Conservation (phyloP, 1,140 invertebrate species). For the Euura saliciscinereae region DNA sequence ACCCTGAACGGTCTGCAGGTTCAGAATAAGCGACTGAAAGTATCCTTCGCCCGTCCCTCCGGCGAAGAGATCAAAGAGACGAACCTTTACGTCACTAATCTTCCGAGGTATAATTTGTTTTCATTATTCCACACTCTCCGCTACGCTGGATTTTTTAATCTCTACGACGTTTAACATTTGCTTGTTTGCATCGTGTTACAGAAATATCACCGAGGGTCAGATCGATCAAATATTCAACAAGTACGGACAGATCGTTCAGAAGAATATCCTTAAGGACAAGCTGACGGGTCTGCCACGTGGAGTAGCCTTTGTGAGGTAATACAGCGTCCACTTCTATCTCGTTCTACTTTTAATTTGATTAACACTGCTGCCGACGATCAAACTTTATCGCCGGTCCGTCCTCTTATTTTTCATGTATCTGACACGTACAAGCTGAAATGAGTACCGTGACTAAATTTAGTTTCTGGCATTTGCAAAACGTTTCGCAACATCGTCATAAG, state of each 20-base stretch:
- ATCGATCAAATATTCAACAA: constrained; percentile 84
- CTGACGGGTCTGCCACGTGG: constrained; percentile 83
- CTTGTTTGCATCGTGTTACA: constrained; percentile 40
- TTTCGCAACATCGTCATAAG: not conserved
- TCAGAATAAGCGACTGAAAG: constrained; percentile 76
- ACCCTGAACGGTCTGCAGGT: constrained; percentile 88
- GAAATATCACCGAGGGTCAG: constrained; percentile 79
- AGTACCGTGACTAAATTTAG: constrained; percentile 2
- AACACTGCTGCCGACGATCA: no score
- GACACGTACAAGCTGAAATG: not conserved
- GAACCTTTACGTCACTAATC: constrained; percentile 92
- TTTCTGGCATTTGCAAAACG: not conserved
- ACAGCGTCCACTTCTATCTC: not conserved
- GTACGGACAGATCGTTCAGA: constrained; percentile 89
- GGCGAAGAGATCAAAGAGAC: constrained; percentile 94
- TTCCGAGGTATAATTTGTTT: constrained; percentile 69
- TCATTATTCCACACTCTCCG: constrained; percentile 14
- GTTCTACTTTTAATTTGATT: no score
- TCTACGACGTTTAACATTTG: constrained; percentile 17
- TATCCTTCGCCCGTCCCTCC: constrained; percentile 89
- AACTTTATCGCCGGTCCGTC: no score
- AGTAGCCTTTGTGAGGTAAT: constrained; percentile 90
- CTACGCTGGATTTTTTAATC: no score
- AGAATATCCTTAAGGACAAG: constrained; percentile 88
- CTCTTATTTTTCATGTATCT: not conserved